phyloP scores from a whole-genome alignment of 2,113 vertebrate species.

The Ammodytes marinus region DNA sequence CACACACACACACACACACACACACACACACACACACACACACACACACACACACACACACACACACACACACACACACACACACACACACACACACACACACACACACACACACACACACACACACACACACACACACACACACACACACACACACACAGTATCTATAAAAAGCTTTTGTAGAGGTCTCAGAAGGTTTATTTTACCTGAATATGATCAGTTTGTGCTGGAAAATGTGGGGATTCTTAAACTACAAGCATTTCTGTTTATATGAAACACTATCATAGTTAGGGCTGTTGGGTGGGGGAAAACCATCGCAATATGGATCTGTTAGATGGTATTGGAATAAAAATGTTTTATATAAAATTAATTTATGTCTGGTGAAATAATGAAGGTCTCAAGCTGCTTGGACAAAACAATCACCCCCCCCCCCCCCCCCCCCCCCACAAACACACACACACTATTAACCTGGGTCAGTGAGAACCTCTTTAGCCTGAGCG shows the following conservation, averaged over 20 bases:
- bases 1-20: no score
- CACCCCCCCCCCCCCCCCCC: neutral
- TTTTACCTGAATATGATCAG: neutral
- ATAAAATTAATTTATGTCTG: no score
- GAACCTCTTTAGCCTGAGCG: constrained; percentile 97
- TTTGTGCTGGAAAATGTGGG: neutral
- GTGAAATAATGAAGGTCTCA: constrained; percentile 8
- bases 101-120: no score
- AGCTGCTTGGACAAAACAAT: neutral
- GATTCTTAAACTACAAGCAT: neutral
- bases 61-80: no score
- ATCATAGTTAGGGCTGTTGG: neutral
- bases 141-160: no score
- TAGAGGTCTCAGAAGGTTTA: neutral
- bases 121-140: no score
- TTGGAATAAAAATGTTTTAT: neutral
- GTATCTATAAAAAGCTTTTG: neutral
- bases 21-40: no score
- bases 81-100: no score
- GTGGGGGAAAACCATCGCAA: neutral
- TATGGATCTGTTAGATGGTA: neutral
- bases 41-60: no score
- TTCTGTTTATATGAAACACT: neutral
- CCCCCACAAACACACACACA: no score
- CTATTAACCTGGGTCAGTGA: constrained; percentile 93